Base-by-base conservation (phyloP, 2,888 invertebrate genomes). In the Timema podura region DNA sequence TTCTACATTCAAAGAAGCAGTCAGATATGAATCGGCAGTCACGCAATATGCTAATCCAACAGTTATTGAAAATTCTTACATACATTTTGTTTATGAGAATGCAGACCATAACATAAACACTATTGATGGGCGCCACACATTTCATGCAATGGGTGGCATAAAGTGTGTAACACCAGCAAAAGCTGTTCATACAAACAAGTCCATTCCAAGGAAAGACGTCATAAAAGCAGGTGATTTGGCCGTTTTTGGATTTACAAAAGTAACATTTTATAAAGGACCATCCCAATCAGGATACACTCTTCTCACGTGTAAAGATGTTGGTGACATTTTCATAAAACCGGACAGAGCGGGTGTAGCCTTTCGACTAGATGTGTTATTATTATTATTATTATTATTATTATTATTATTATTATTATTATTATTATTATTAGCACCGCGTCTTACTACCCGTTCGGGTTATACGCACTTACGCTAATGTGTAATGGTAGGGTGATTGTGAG, bases 51-150 rank as follows among this genome's bases (percentile, higher is more conserved):
- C 59, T 44, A 16, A 59, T 8, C 30, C 59, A 16, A 59, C 59
- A 44, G 59, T 59, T 44, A 44, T 44, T 59, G 6, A 16, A 5
- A 16, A 59, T 59, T 16, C 59, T 44, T 59, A 59, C 11, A 11
- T 59, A 11, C 59, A 59, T 16, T 59, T 59, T 59, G 59, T 59
- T 5, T 59, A 59, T 59, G 59, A 59, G 16, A 59, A 15, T 59
- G 15, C 8, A 15, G 59, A 59, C 44, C 30, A 59, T 44, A 59
- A 59, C 44, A n/a, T n/a, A 11, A 44, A 59, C 5, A 59, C 54
- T 5, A 16, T 59, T 5, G 59, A 16, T 15, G 59, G 59, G 7
- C 59, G 44, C 44, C 59, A 16, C 15, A 59, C 59, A 44, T 59
- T 59, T 11, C 59, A 59, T 11, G 6, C 59, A 59, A 59, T 59